These are phyloP conservation scores for Heliconius aoede DNA, from an alignment of 2,888 invertebrate genomes.

Conservation along the genomic window DNA sequence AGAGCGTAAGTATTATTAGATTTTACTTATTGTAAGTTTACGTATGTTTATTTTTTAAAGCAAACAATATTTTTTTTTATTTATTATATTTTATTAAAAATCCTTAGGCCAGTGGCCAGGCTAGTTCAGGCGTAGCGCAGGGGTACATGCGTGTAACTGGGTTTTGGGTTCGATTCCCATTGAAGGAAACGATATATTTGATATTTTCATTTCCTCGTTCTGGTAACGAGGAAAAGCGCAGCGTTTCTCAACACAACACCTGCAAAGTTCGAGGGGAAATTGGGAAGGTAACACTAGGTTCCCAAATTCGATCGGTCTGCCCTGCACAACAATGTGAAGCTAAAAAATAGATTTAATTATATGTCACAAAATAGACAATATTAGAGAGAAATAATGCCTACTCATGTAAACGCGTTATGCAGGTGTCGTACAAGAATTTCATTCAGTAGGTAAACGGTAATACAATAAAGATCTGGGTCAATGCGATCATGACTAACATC, in stretches of 20 bases:
- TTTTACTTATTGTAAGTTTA: not conserved
- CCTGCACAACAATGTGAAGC: not conserved
- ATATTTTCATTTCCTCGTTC: no score
- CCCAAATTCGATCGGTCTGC: not conserved
- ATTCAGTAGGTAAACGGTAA: not conserved
- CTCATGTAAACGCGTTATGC: not conserved
- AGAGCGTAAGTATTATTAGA: conserved; percentile 79
- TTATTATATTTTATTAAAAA: no score
- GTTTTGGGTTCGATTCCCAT: no score
- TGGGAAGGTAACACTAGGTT: not conserved
- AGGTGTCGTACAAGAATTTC: conserved; percentile 13
- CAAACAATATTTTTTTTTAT: no score
- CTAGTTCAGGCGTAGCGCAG: no score
- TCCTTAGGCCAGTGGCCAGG: no score
- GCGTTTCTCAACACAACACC: not conserved
- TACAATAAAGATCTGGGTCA: conserved; percentile 17
- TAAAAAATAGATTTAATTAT: not conserved
- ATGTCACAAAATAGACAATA: not conserved
- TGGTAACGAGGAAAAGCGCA: not conserved
- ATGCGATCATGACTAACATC: conserved; percentile 9
- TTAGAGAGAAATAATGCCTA: not conserved
- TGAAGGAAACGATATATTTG: no score
- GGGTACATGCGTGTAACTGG: no score
- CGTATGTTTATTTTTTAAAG: not conserved
- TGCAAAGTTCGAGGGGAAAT: not conserved